Conservation (phyloP, 2,113 vertebrate genomes). For the Lontra canadensis region DNA sequence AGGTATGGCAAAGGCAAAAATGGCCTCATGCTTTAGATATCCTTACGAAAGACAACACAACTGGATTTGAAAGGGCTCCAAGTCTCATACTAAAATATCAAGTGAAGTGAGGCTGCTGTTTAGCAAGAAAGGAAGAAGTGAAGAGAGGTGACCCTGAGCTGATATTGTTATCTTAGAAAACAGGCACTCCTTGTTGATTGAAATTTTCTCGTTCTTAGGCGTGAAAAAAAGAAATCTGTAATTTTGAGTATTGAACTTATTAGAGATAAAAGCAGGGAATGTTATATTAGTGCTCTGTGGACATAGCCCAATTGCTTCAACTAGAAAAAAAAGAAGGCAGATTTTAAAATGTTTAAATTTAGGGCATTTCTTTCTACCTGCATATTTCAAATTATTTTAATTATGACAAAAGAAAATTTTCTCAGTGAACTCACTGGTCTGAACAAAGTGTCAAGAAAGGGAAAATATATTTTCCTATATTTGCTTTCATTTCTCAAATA, state of each 20-base stretch:
- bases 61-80: neutral
- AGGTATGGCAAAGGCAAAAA: neutral
- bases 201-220: neutral
- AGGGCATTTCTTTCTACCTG: neutral
- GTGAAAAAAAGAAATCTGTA: neutral
- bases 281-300: neutral
- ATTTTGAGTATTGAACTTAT: neutral
- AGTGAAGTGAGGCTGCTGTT: neutral
- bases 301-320: neutral
- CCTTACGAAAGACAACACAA: neutral
- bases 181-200: neutral
- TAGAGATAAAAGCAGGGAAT: neutral
- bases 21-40: neutral
- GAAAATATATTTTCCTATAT: neutral
- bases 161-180: neutral
- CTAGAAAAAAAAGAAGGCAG: neutral
- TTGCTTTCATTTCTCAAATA: neutral
- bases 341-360: neutral
- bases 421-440: neutral
- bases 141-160: conserved; percentile 3
- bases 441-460: neutral
- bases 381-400: neutral
- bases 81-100: conserved; percentile 7
- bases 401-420: neutral
- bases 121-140: neutral